A percentile compares a stretch with the other conserved stretches of the same genome.
Evolutionary conservation across 1,140 invertebrate genomes (phyloP).

Genomic region (Berghia stephanieae): DNA sequence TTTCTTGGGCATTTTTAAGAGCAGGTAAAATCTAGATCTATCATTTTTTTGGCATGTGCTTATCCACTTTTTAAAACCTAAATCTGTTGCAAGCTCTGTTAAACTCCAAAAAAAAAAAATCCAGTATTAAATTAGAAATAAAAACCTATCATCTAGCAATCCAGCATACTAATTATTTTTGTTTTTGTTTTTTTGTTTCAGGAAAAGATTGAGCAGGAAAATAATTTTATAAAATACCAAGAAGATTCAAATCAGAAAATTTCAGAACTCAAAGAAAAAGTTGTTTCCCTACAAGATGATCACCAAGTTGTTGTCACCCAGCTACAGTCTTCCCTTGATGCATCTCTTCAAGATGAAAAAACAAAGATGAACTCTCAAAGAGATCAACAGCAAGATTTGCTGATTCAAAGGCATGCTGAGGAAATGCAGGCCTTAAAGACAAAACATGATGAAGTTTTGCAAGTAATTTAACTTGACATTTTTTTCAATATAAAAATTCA

Average conservation of each 20-base stretch:
- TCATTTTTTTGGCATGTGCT: too few species aligned
- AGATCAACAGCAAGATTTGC: conserved; percentile 40
- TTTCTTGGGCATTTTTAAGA: too few species aligned
- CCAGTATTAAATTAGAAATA: too few species aligned
- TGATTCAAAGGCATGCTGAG: conserved; percentile 46
- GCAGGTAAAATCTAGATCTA: too few species aligned
- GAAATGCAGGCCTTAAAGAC: conserved; percentile 43
- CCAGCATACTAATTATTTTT: too few species aligned
- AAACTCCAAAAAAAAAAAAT: too few species aligned
- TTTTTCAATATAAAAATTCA: too few species aligned
- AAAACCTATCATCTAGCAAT: too few species aligned
- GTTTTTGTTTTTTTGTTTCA: conserved; percentile 23
- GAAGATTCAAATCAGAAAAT: conserved; percentile 40
- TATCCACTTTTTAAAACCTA: too few species aligned
- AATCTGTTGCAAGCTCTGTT: too few species aligned
- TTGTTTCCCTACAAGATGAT: neutral
- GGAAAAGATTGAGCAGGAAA: conserved; percentile 48
- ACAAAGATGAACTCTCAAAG: neutral
- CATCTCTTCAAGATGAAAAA: conserved; percentile 37
- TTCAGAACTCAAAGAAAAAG: conserved; percentile 37
- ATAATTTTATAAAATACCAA: conserved; percentile 39
- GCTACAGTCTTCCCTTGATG: conserved; percentile 7
- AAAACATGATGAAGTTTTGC: conserved; percentile 48
- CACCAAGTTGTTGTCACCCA: conserved; percentile 23
- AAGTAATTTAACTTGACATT: conserved; percentile 31